A percentile compares a stretch with the other conserved stretches of the same genome.
Conservation (phyloP, 2,888 invertebrate genomes). For the Agrotis exclamationis region DNA sequence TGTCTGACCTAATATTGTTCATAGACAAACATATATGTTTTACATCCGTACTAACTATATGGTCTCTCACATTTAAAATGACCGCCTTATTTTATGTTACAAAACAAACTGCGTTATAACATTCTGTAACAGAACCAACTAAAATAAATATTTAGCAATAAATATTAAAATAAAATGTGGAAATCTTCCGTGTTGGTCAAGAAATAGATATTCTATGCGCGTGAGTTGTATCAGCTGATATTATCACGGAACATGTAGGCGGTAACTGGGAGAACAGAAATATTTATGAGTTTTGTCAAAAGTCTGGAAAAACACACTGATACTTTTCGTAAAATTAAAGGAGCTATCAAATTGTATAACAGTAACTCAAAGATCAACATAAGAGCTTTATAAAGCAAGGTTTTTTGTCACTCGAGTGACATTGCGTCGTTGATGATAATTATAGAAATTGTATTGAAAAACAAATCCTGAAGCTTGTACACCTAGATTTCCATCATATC, state of each 20-base stretch:
- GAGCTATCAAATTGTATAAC: not conserved
- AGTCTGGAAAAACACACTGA: conserved; percentile 1
- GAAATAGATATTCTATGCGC: conserved; percentile 32
- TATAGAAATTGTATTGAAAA: no score
- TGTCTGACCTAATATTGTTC: not conserved
- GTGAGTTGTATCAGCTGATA: conserved; percentile 14
- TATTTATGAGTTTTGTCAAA: conserved; percentile 21
- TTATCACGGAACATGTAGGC: conserved; percentile 18
- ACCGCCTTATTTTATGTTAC: not conserved
- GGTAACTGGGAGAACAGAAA: not conserved
- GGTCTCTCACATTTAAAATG: not conserved
- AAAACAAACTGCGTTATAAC: conserved; percentile 17
- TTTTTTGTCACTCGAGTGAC: no score
- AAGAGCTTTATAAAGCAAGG: no score
- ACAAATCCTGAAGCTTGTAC: no score
- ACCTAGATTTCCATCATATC: no score
- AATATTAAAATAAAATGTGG: conserved; percentile 16
- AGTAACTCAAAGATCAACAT: not conserved
- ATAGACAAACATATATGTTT: not conserved
- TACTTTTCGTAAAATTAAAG: not conserved
- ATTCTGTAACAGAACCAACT: not conserved
- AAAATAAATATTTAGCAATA: conserved; percentile 22
- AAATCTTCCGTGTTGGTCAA: conserved; percentile 42
- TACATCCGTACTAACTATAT: not conserved
- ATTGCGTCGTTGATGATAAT: no score